Base-by-base conservation (phyloP, 2,797 vertebrate species). In the Lates japonicus region DNA sequence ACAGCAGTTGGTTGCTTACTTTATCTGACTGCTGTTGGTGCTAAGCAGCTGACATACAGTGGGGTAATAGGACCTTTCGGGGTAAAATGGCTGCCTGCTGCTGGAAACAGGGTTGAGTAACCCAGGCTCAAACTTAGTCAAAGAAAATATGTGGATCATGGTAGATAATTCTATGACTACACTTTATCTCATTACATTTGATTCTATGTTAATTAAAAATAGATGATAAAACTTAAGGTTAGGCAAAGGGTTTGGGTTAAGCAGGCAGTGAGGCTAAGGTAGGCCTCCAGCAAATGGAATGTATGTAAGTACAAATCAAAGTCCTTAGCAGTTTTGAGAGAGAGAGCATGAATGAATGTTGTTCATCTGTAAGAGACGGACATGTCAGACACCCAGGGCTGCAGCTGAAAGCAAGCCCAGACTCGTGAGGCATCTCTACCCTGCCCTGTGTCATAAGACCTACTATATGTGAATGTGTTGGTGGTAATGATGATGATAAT, bases 401-500 rank as follows among this genome's bases (percentile, higher is more conserved):
- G 25, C 13, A 67, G 58, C 58, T 81, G 17, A 80, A 46, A 51
- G 49, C 37, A 59, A 39, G 33, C 0, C n/a, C 62, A 69, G 60
- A 37, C 74, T 65, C 14, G 6, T n/a, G 33, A 74, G 58, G 60
- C 44, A 71, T 68, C 48, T 42, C 17, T 31, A 3, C 54, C 17
- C 52, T 25, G 19, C 42, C 20, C 9, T 59, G 25, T 74, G 63
- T 78, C 55, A 61, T 4, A 37, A 42, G 35, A 60, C 19, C 48
- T 54, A 22, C 57, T 67, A 29, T 25, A 41, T 64, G 57, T 61
- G 9, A 67, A 39, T 52, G 19, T 77, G 41, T 63, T 29, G 12
- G 3, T 69, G 37, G 4, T 60, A 77, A 74, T 39, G 49, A 73
- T 11, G 25, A 51, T 46, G 14, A 35, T 22, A 54, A 71, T 52